A percentile compares a stretch with the other conserved stretches of the same genome.
These are phyloP conservation scores for Pangasianodon hypophthalmus DNA, from an alignment of 2,113 vertebrate species.

Conservation along the genomic window DNA sequence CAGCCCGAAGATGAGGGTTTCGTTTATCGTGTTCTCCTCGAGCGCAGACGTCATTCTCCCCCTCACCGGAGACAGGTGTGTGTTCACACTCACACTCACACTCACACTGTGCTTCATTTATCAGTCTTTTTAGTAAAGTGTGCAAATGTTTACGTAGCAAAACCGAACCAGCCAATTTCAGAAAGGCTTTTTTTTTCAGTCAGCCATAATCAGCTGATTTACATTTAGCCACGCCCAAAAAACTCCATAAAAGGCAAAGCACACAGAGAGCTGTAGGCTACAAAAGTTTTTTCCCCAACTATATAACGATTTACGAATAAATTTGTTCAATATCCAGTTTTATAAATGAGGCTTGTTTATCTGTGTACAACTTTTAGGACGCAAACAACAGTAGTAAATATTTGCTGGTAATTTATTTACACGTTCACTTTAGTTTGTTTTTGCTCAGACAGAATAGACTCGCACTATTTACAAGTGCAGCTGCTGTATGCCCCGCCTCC, in stretches of 20 bases:
- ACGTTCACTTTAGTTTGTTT: background rate
- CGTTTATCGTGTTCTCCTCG: slow-evolving; percentile 92
- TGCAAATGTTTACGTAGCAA: background rate
- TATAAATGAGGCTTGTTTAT: background rate
- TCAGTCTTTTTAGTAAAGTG: background rate
- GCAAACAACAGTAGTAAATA: background rate
- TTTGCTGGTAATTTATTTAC: background rate
- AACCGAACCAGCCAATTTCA: background rate
- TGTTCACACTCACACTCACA: slow-evolving; percentile 2
- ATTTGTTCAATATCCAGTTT: no score
- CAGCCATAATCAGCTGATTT: background rate
- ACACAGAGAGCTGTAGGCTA: background rate
- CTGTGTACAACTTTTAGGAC: background rate
- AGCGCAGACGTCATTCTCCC: slow-evolving; percentile 82
- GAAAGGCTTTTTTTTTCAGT: background rate
- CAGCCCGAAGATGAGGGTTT: slow-evolving; percentile 93
- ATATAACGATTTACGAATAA: no score
- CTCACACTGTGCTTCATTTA: background rate
- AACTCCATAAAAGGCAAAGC: background rate
- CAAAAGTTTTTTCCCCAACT: no score
- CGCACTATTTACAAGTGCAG: background rate
- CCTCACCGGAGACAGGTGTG: slow-evolving; percentile 92
- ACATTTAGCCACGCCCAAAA: background rate
- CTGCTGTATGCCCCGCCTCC: background rate
- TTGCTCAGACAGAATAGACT: background rate